Evolutionary conservation across 1,140 invertebrate species (phyloP), one percentile per base, ranked within the genome.

Genomic region (Drosophila auraria): DNA sequence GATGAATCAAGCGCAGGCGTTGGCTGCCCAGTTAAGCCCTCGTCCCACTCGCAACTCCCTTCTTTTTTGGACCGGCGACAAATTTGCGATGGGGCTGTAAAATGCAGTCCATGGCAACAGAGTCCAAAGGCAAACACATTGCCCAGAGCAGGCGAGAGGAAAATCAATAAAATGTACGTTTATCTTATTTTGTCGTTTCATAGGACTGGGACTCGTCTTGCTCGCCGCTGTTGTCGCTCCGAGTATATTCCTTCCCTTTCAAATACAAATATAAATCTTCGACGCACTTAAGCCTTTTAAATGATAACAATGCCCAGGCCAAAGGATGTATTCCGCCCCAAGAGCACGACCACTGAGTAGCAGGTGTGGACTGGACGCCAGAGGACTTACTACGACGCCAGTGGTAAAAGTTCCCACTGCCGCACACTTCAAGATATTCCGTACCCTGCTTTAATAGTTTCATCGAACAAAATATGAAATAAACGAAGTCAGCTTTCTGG

Each of bases 251-350:
- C 53, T 64, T 58, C 49, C 36, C 63, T 30, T 78, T 57, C 81
- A 76, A 87, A 82, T 87, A 86, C 81, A 80, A 87, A 87, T 87
- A 87, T 87, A 87, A 87, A 90, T 87, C 86, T 87, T 87, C 60
- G 78, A 64, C 56, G 78, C 81, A 84, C 86, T 87, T 87, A 79
- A 90, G 86, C 84, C 86, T 89, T 90, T 89, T 90, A 90, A 84
- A 89, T 89, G 82, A 90, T 90, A 89, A 90, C 86, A 89, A 89
- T 89, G 81, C 70, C 38, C 15, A 9, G 42, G 30, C 38, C 63
- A 60, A 61, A 65, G 66, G 70, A 79, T 72, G 61, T 60, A 65
- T 68, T 9, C 51, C 61, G 63, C 17, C 49, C 56, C 23, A 30
- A 53, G 42, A 50, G 42, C 47, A 56, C 45, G 25, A 15, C 63